A percentile compares a stretch with the other conserved stretches of the same genome.
phyloP scores from a whole-genome alignment of 2,888 invertebrate species.

The Saturnia pavonia region DNA sequence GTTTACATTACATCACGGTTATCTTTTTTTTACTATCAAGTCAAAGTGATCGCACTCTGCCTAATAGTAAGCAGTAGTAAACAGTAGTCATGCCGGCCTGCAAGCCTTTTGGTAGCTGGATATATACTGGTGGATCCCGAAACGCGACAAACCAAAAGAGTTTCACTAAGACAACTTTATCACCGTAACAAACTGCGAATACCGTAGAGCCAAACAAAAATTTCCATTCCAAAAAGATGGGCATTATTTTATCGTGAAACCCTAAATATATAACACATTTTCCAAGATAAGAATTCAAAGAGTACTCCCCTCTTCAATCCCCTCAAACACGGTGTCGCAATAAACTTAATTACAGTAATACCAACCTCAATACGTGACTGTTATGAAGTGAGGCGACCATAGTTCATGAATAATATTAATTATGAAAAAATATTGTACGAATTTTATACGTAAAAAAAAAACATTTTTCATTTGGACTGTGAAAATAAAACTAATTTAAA shows the following conservation, averaged over 20 bases:
- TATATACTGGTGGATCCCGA: no score
- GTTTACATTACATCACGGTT: no score
- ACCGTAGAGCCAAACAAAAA: background rate
- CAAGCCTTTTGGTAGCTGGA: no score
- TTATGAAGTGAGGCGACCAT: constrained; percentile 43
- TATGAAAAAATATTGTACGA: background rate
- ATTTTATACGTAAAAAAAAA: no score
- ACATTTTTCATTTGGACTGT: no score
- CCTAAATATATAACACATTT: constrained; percentile 67
- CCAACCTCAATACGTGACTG: constrained; percentile 65
- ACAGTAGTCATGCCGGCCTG: no score
- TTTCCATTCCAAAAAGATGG: background rate
- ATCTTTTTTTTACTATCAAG: no score
- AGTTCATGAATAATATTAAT: background rate
- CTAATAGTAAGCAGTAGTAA: no score
- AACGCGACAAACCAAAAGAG: no score
- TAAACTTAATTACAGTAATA: constrained; percentile 76
- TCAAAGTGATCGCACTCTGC: no score
- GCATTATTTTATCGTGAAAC: constrained; percentile 26
- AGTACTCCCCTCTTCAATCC: constrained; percentile 37
- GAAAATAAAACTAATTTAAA: no score
- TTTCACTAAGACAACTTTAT: no score
- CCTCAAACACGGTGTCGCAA: constrained; percentile 50
- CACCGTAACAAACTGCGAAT: background rate
- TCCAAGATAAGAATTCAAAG: constrained; percentile 72